These are phyloP conservation scores for Euborellia annulipes DNA, from an alignment of 1,140 invertebrate species.

Conservation along the genomic window DNA sequence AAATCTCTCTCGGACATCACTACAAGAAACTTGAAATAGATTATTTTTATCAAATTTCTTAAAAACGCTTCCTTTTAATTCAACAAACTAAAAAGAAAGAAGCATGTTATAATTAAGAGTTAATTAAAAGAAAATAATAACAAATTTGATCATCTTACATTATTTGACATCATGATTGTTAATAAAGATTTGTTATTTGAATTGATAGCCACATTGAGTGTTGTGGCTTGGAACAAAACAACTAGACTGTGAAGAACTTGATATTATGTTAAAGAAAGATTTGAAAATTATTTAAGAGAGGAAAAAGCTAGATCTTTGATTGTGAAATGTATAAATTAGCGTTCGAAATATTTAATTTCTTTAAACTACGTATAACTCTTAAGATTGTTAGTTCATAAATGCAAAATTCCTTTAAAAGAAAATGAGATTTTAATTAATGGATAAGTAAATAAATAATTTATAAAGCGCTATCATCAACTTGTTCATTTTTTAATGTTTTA, in stretches of 20 bases:
- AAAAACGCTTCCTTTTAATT: slow-evolving; percentile 96
- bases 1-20: slow-evolving; percentile 92
- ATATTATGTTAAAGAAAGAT: no score
- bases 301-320: no score
- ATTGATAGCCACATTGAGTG: slow-evolving; percentile 97
- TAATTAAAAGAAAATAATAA: slow-evolving; percentile 8
- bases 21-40: slow-evolving; percentile 86
- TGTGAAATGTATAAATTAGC: no score
- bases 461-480: no score
- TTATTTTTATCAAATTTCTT: slow-evolving; percentile 99
- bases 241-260: slow-evolving; percentile 79
- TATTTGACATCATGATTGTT: slow-evolving; percentile 99
- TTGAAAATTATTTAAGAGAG: no score
- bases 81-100: slow-evolving; percentile 68
- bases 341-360: no score
- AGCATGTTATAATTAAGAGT: neutral
- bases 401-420: no score
- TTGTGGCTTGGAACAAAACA: slow-evolving; percentile 88
- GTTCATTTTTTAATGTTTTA: no score
- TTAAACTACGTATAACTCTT: no score
- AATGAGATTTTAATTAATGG: no score
- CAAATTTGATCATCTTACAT: slow-evolving; percentile 52
- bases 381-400: no score
- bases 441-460: no score
- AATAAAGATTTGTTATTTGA: slow-evolving; percentile 94